Evolutionary conservation across 2,113 vertebrate genomes (phyloP), one percentile per base, ranked within the genome.

Genomic region (Vidua chalybeata): DNA sequence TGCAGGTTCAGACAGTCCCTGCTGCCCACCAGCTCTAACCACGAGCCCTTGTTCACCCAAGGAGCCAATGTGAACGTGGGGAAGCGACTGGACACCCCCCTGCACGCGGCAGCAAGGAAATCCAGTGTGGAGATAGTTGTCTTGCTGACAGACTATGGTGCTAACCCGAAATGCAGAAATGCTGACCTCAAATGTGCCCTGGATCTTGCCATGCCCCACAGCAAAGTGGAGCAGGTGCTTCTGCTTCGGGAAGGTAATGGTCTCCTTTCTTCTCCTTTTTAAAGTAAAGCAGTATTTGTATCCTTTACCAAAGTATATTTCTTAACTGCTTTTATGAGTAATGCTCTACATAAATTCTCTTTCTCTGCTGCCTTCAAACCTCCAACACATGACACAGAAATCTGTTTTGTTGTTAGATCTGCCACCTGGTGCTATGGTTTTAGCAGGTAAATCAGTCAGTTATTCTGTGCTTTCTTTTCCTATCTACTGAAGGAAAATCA

Each of bases 61-160:
- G 99, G 99, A 90, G 99, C 99, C 86, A 98, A 94, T 18, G 98
- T 99, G 20, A 96, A 97, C 20, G 14, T 48, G 6, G 99, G 99
- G 15, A 98, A 98, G 51, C 91, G 92, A 31, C 82, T 94, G 62
- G 99, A 99, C 81, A 98, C 98, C 7, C 99, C 99, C 1, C 95
- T 99, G 43, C 99, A 99, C 0, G 98, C 98, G 0, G 99, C 99
- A 13, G 98, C 97, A 1, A 96, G 96, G 82, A 97, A 94, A 49
- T 98, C 97, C 74, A 98, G 77, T 1, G 95, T 84, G 41, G 97
- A 98, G 27, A 58, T 99, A 7, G 97, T 99, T 17, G 58, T 97
- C 69, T 80, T 99, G 63, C 98, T 99, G 76, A 96, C 97, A n/a
- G 99, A 99, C 88, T 99, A 99, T 3, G 99, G 99, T 20, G 99